phyloP scores from a whole-genome alignment of 2,113 vertebrate species.

The Apaloderma vittatum region DNA sequence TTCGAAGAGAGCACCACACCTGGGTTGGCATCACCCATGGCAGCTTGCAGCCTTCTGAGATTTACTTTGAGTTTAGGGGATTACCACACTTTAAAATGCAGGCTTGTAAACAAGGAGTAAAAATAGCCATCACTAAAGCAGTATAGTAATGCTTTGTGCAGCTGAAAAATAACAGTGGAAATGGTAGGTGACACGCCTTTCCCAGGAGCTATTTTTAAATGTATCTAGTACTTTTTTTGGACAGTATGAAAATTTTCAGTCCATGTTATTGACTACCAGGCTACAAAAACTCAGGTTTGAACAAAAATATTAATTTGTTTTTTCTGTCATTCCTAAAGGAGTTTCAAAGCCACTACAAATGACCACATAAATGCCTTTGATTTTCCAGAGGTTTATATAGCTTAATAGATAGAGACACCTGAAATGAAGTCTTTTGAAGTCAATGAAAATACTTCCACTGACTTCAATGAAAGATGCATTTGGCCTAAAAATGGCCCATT shows the following conservation, averaged over 20 bases:
- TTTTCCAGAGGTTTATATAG: background rate
- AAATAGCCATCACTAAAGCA: slow-evolving; percentile 12
- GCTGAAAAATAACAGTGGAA: slow-evolving; percentile 42
- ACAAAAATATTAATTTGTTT: background rate
- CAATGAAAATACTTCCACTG: background rate
- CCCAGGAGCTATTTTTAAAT: slow-evolving; percentile 9
- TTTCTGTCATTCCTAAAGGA: background rate
- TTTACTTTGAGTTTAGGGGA: slow-evolving; percentile 47
- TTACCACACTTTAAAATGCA: slow-evolving; percentile 43
- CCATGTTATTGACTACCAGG: background rate
- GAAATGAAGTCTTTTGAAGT: background rate
- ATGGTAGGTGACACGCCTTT: background rate
- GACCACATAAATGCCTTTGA: background rate
- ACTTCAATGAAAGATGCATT: background rate
- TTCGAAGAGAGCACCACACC: slow-evolving; percentile 65
- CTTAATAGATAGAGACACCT: background rate
- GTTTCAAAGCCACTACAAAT: background rate
- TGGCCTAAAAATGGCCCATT: slow-evolving; percentile 16
- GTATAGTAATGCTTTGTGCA: background rate
- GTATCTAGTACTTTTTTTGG: background rate
- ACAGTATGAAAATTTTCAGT: background rate
- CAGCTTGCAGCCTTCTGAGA: slow-evolving; percentile 50
- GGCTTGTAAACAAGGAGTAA: slow-evolving; percentile 28
- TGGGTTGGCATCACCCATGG: slow-evolving; percentile 41
- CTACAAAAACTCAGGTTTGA: background rate